Evolutionary conservation across 2,888 invertebrate species (phyloP).

Genomic region (Drosophila quinaria): DNA sequence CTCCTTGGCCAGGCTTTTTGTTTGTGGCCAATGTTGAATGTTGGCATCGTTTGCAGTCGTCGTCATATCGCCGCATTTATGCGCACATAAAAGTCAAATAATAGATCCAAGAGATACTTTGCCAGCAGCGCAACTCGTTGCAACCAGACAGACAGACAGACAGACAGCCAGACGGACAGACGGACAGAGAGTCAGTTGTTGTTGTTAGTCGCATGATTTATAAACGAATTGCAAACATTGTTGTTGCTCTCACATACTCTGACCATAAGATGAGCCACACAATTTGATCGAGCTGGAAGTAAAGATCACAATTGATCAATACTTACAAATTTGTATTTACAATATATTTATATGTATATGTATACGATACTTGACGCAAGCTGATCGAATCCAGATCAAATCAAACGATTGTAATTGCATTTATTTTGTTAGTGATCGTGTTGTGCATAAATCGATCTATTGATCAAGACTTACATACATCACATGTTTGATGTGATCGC

Average conservation of each 20-base stretch:
- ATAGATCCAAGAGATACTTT: conserved; percentile 82
- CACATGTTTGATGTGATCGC: neutral
- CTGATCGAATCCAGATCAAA: neutral
- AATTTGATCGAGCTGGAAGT: conserved; percentile 28
- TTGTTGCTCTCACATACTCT: conserved; percentile 45
- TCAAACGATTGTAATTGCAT: conserved; percentile 13
- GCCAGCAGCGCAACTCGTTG: conserved; percentile 65
- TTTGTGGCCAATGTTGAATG: conserved; percentile 31
- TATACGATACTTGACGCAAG: no score
- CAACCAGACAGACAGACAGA: conserved; percentile 30
- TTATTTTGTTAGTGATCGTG: conserved; percentile 1
- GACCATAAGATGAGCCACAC: conserved; percentile 33
- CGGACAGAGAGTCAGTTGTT: conserved; percentile 34
- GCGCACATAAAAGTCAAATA: conserved; percentile 83
- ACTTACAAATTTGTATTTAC: neutral
- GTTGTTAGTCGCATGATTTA: conserved; percentile 71
- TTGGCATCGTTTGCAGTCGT: conserved; percentile 55
- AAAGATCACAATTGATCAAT: conserved; percentile 7
- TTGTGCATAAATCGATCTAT: conserved; percentile 5
- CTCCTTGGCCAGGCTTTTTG: conserved; percentile 33
- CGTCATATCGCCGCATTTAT: conserved; percentile 82
- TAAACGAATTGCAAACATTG: conserved; percentile 43
- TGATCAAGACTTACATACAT: neutral
- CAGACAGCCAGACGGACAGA: neutral
- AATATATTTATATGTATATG: no score